Evolutionary conservation across 2,113 vertebrate species (phyloP), one percentile per base, ranked within the genome.

Genomic region (Rhadina sibilatrix): DNA sequence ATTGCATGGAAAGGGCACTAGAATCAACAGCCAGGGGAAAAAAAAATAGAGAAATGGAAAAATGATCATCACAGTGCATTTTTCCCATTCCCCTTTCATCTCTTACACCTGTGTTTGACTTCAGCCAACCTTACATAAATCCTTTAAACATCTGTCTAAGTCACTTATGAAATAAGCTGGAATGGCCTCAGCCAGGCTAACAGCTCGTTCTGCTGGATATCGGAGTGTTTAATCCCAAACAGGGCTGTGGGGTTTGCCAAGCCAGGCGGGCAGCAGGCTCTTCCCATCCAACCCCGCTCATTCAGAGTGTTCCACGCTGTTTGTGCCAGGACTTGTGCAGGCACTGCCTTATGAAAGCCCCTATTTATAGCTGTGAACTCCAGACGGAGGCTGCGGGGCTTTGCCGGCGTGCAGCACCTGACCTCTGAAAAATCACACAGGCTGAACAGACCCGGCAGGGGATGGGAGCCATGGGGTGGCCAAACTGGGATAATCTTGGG

Each of bases 21-120:
- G 90, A 97, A 97, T 95, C 93, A 96, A 87, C 83, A 96, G 97
- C 94, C 97, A 97, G 76, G 57, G 59, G 53, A 53, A 90, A 93
- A 93, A 94, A 94, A 94, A 21, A 15, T 37, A 91, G 72, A 96
- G 97, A 93, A 91, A 96, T 96, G 97, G 97, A 97, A 98, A 98
- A 98, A 97, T 84, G 83, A 97, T 97, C 97, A 87, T 95, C 95
- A 94, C 95, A 70, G 94, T 92, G 81, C 93, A 92, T 98, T 97
- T 96, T 96, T 97, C 96, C 97, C 95, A 95, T 96, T 97, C 83
- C 95, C 94, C 97, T 98, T 98, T 98, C 97, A 98, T 98, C 97
- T 98, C 97, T 92, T 97, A 98, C 97, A 98, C 98, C 98, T 98
- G 98, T 97, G 97, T 97, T 97, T 97, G 97, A 97, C 97, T 97